Evolutionary conservation across 1,140 invertebrate genomes (phyloP), one percentile per base, ranked within the genome.

Genomic region (Micrasema minimum): DNA sequence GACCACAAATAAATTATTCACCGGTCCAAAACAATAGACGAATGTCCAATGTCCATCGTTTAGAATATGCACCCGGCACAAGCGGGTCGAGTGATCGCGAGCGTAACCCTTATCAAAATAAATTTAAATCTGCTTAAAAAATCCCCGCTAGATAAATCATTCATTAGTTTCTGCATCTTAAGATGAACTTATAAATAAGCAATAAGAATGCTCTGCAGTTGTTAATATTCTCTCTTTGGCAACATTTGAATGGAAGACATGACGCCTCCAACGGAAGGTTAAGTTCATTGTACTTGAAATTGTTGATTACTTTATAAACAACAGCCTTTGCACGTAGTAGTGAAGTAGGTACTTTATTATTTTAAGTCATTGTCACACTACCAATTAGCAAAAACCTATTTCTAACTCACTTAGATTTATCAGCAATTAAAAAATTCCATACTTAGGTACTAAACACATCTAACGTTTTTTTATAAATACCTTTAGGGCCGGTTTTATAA

Each of bases 191-290:
- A 74, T 74, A 71, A 71, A 74, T 74, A 74, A 71, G 72, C 69
- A 71, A 74, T 74, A 73, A 46, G 67, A 35, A 26, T 22, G 48
- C 66, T 66, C 72, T 65, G 72, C 69, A 69, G 59, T 69, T 38
- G 31, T 43, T 61, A 57, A 65, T 65, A 71, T 74, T 69, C 68
- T 74, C 45, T 66, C 64, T 66, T 74, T 74, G 71, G 68, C 72
- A 74, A 61, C 72, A 74, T 74, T 71, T 65, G 69, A 70, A 71
- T 71, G 61, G 61, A 55, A n/a, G 72, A 66, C 66, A 51, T n/a
- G n/a, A n/a, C 16, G 71, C 10, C 26, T 38, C 12, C 18, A 18
- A 20, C 6, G 35, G 64, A 71, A 71, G 72, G 72, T 74, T 74
- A 74, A 74, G 72, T 68, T 74, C 72, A 65, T 68, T 71, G 72